Percentiles rank a stretch among this genome's conserved stretches.
phyloP scores from a whole-genome alignment of 2,797 vertebrate genomes.

The Alcedo quadribrachys region DNA sequence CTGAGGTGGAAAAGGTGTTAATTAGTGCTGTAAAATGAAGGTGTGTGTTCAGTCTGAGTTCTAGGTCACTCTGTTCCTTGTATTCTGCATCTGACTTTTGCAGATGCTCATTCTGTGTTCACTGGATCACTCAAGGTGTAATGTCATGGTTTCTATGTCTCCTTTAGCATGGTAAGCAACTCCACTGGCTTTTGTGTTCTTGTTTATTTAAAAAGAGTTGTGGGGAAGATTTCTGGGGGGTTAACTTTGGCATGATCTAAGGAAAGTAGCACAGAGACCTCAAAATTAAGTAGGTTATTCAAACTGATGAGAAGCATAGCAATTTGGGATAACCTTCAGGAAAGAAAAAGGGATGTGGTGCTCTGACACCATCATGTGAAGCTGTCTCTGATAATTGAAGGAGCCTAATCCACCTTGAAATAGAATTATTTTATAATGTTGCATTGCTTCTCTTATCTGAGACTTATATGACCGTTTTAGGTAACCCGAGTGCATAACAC shows the following conservation, averaged over 20 bases:
- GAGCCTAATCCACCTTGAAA: background rate
- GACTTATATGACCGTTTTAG: background rate
- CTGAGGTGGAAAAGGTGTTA: background rate
- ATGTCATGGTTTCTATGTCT: background rate
- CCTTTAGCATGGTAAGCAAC: background rate
- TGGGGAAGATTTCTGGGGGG: background rate
- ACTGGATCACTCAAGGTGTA: background rate
- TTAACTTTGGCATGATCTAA: background rate
- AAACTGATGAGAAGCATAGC: background rate
- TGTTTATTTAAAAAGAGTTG: accelerated
- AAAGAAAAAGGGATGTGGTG: background rate
- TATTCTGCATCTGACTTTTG: background rate
- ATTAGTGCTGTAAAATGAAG: background rate
- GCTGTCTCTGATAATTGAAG: background rate
- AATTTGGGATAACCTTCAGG: background rate
- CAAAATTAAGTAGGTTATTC: background rate
- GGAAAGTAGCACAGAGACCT: background rate
- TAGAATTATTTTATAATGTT: background rate
- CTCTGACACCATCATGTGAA: background rate
- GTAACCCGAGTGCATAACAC: background rate
- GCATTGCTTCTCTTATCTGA: background rate
- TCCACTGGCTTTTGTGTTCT: background rate
- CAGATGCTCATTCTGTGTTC: background rate
- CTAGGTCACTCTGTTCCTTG: background rate
- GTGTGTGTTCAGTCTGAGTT: background rate